phyloP scores from a whole-genome alignment of 1,140 invertebrate species.

The Agrypnia vestita region DNA sequence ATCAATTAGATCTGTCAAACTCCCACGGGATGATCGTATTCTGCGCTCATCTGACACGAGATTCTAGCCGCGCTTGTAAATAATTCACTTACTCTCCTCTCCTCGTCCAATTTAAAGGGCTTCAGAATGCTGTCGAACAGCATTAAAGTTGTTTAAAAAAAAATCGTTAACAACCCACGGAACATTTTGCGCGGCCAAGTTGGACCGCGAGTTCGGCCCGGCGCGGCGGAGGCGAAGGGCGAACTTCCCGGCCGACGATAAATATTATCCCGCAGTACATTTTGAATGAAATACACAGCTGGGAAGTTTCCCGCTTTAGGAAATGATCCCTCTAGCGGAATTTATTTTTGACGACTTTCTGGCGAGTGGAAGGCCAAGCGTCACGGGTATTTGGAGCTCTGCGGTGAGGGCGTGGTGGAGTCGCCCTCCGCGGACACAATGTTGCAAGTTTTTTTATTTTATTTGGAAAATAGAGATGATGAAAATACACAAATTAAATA shows the following conservation, averaged over 20 bases:
- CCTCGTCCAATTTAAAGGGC: background rate
- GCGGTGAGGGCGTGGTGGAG: too few relatives aligned
- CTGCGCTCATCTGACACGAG: too few relatives aligned
- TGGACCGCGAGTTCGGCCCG: constrained; percentile 17
- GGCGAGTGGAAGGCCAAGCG: background rate
- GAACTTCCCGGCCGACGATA: constrained; percentile 29
- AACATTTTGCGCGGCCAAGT: constrained; percentile 33
- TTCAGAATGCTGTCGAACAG: background rate
- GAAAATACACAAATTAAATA: too few relatives aligned
- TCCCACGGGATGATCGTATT: too few relatives aligned
- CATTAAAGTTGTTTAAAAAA: constrained; percentile 16
- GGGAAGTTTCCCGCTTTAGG: constrained; percentile 8
- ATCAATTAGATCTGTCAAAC: too few relatives aligned
- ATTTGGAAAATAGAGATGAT: too few relatives aligned
- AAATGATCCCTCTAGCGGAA: constrained; percentile 13
- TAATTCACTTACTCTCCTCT: background rate
- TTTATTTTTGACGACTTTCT: constrained; percentile 39
- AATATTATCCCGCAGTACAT: constrained; percentile 35
- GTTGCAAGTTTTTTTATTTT: too few relatives aligned
- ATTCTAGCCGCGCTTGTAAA: too few relatives aligned
- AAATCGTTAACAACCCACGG: constrained; percentile 14
- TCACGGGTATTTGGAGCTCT: background rate
- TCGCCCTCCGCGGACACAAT: too few relatives aligned
- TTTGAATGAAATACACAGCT: constrained; percentile 29
- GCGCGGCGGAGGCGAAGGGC: background rate